These are phyloP conservation scores for Drosophila barbarae DNA, from an alignment of 2,888 invertebrate genomes.

Conservation along the genomic window DNA sequence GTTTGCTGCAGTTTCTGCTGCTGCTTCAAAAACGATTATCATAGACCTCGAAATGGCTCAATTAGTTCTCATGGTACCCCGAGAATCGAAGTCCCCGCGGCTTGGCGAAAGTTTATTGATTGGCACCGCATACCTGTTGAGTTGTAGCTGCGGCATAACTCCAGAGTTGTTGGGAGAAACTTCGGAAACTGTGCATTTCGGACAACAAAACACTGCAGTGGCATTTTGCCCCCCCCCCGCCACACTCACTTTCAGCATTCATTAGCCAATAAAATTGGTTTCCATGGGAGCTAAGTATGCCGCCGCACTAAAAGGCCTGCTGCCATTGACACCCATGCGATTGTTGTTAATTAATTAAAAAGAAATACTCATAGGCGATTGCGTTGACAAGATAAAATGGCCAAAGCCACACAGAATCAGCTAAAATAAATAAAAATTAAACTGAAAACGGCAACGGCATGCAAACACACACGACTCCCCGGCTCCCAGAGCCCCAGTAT, in stretches of 20 bases:
- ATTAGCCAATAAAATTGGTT: constrained; percentile 18
- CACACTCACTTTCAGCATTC: constrained; percentile 29
- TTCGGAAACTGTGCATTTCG: constrained; percentile 9
- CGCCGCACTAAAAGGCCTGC: constrained; percentile 44
- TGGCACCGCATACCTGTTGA: constrained; percentile 46
- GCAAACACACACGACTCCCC: constrained; percentile 15
- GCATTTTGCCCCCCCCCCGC: constrained; percentile 10
- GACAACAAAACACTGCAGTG: constrained; percentile 1
- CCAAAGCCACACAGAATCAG: constrained; percentile 48
- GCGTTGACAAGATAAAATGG: constrained; percentile 69
- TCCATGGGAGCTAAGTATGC: constrained; percentile 33
- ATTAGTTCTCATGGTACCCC: constrained; percentile 72
- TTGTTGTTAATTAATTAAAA: constrained; percentile 70
- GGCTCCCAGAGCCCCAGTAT: constrained; percentile 39
- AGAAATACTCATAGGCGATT: constrained; percentile 66
- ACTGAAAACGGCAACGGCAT: constrained; percentile 27
- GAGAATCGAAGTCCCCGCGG: constrained; percentile 37
- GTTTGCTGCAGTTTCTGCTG: constrained; percentile 15
- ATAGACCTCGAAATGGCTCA: constrained; percentile 73
- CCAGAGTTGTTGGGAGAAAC: constrained; percentile 28
- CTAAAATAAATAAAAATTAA: constrained; percentile 38
- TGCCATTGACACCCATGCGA: constrained; percentile 71
- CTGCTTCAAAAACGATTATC: constrained; percentile 65
- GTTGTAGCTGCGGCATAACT: constrained; percentile 30
- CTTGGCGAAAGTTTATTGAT: constrained; percentile 55